A percentile compares a stretch with the other conserved stretches of the same genome.
These are phyloP conservation scores for Chelidonichthys spinosus DNA, from an alignment of 2,797 vertebrate genomes.

Conservation along the genomic window DNA sequence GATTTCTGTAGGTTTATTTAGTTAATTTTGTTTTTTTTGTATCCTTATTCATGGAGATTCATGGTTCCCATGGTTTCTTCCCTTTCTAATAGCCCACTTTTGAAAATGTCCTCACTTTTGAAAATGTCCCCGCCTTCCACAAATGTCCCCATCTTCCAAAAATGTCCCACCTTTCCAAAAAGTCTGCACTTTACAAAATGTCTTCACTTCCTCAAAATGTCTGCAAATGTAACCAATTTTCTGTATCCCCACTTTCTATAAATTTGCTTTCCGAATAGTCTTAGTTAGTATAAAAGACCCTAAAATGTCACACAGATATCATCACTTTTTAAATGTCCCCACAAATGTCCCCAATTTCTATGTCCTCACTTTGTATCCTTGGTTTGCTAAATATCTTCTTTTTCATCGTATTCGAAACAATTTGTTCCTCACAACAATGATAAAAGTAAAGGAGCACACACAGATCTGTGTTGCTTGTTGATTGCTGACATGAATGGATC, in stretches of 20 bases:
- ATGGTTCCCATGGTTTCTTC: neutral
- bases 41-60: neutral
- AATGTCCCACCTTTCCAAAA: neutral
- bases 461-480: conserved; percentile 6
- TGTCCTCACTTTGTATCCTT: no score
- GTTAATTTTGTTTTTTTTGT: neutral
- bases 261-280: no score
- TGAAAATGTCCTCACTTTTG: neutral
- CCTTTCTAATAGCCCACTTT: neutral
- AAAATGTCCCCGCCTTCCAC: neutral
- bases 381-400: no score
- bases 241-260: no score
- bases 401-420: neutral
- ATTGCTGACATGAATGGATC: neutral
- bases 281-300: no score
- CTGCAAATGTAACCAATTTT: no score
- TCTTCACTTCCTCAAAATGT: neutral
- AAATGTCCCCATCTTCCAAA: neutral
- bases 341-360: no score
- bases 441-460: neutral
- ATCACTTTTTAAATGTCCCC: no score
- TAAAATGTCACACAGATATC: no score
- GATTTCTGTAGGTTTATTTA: neutral
- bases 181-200: neutral
- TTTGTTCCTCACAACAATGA: neutral